phyloP scores from a whole-genome alignment of 2,797 vertebrate species.

The Hoplostethus atlanticus region DNA sequence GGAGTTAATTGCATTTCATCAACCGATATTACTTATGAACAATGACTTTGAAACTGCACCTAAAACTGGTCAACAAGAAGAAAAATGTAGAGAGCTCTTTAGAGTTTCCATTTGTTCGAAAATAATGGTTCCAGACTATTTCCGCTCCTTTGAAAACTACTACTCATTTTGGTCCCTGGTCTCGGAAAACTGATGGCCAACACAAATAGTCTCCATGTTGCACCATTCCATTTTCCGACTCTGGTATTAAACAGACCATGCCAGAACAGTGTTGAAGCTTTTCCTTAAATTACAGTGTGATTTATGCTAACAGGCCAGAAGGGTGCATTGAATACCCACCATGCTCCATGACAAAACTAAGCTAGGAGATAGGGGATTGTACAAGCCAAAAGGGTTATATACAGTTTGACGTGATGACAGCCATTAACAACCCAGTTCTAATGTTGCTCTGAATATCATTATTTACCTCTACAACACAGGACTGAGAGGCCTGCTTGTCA shows the following conservation, averaged over 20 bases:
- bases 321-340: constrained; percentile 45
- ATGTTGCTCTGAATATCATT: constrained; percentile 5
- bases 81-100: too few relatives aligned
- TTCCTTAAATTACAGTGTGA: constrained; percentile 50
- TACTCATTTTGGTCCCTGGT: constrained; percentile 9
- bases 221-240: constrained; percentile 36
- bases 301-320: constrained; percentile 21
- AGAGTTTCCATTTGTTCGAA: background rate
- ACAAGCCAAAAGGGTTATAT: constrained; percentile 4
- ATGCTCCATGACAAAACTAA: constrained; percentile 11
- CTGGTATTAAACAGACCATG: constrained; percentile 58
- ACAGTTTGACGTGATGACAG: background rate
- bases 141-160: constrained; percentile 5
- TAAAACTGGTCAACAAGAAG: background rate
- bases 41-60: constrained; percentile 2
- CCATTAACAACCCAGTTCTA: constrained; percentile 27
- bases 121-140: constrained; percentile 2
- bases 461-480: constrained; percentile 18
- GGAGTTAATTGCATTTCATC: too few relatives aligned
- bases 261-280: constrained; percentile 38
- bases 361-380: constrained; percentile 9
- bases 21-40: background rate
- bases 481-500: background rate
- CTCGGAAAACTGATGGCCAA: constrained; percentile 4
- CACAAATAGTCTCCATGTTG: constrained; percentile 35